Conservation (phyloP, 2,797 vertebrate species). For the Ambastaia sidthimunki region DNA sequence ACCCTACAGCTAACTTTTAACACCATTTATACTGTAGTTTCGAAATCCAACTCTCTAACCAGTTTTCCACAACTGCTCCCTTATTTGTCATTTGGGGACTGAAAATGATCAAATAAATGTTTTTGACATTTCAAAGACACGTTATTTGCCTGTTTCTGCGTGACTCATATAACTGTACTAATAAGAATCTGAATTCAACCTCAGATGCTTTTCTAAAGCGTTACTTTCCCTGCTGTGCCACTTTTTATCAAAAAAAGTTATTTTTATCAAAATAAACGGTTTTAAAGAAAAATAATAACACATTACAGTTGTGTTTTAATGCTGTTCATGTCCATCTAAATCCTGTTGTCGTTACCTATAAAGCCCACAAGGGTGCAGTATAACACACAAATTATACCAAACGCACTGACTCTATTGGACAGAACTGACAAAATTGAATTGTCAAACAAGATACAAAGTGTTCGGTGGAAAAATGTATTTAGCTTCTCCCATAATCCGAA, state of each 20-base stretch:
- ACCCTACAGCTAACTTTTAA: not conserved
- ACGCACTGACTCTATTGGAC: no score
- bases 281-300: no score
- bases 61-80: no score
- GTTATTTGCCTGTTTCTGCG: not conserved
- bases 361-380: constrained; percentile 47
- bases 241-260: not conserved
- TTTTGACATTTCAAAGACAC: not conserved
- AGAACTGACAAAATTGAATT: not conserved
- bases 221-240: constrained; percentile 12
- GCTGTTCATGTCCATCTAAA: not conserved
- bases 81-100: no score
- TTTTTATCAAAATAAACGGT: not conserved
- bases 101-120: not conserved
- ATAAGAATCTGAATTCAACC: not conserved
- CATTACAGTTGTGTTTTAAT: not conserved
- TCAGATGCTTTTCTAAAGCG: not conserved
- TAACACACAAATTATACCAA: not conserved
- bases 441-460: not conserved
- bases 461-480: not conserved
- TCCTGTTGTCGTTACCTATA: not conserved
- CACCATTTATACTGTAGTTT: no score
- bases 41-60: no score
- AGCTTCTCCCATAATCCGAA: no score
- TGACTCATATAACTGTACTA: not conserved